Base-by-base conservation (phyloP, 2,888 invertebrate genomes). In the Norana najaformis region DNA sequence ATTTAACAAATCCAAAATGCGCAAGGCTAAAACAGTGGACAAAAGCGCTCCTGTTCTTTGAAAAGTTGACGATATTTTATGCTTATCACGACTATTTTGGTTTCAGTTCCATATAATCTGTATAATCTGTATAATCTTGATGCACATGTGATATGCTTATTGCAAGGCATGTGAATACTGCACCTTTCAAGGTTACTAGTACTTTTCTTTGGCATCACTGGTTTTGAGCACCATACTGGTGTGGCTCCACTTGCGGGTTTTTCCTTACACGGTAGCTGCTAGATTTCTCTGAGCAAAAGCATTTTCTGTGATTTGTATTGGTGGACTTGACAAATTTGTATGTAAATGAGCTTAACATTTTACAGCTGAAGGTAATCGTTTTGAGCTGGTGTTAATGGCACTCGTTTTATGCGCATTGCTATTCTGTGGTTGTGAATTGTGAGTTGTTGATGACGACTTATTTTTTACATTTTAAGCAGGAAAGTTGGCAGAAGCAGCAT, bases 1-100 rank as follows among this genome's bases (percentile, higher is more conserved):
- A 30, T 85, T 85, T 18, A 85, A 85, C 23, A 85, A 85, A 85
- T 85, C 85, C n/a, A 35, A 30, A 0, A 85, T 85, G 85, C 85
- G 85, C 37, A 85, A 36, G 37, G 34, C 85, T 30, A n/a, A 85
- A 37, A 85, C 85, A 36, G 36, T 85, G 36, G 85, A 85, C 85
- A 85, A 85, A 85, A 85, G 85, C 35, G 5, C 85, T 85, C 85
- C 85, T 14, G 20, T 35, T 35, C 35, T 85, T 36, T 85, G 85
- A 85, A 14, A 69, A 69, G 69, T n/a, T n/a, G 69, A 69, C 69
- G 1, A 69, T n/a, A 16, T 69, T 69, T n/a, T 69, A 16, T n/a
- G 30, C 69, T 69, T 30, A 69, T 16, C 11, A 69, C 69, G 69
- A 69, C 69, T n/a, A n/a, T n/a, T 69, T 1, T 16, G 23, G 23